Base-by-base conservation (phyloP, 92 coral and sea anemone genomes). In the Diadumene lineata region DNA sequence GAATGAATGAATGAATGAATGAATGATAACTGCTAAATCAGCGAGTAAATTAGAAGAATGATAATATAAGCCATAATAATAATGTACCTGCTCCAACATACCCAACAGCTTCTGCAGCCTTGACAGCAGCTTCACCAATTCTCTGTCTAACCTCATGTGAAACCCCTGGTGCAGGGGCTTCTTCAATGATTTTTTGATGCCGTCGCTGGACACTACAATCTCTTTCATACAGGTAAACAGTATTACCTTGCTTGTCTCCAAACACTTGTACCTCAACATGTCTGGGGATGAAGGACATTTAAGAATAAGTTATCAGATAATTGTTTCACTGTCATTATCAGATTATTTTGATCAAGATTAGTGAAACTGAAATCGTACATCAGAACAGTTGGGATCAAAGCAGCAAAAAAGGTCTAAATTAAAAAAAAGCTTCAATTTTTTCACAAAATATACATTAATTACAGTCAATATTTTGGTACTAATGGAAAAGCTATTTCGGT, bases 191-290 rank as follows among this genome's bases (percentile, higher is more conserved):
- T 75, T 96, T 96, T 67, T 96, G 99, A 61, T 96, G 99, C 43
- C 99, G 75, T 19, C 99, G 85, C 68, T 96, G 99, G 25, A 96
- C 97, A 79, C 99, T 96, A 66, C 99, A 96, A 84, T 96, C 99
- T 38, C 99, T 93, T 84, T 96, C 99, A 85, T 82, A 96, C 56
- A 96, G 75, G 67, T 96, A 96, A 22, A 96, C 99, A 27, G 97
- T 88, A 70, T 96, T 96, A 34, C 99, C 99, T 34, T 81, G 76
- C 27, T 79, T 81, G 73, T 96, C 99, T 0, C 89, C 99, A 92
- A 96, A 96, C 38, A 96, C 97, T 74, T 96, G 99, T 16, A 96
- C 99, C 67, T 96, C 99, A 19, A 96, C 97, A 82, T 96, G 99
- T 50, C 99, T 96, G 34, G n/a, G n/a, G n/a, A n/a, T n/a, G n/a